Evolutionary conservation across 2,888 invertebrate genomes (phyloP), one percentile per base, ranked within the genome.

Genomic region (Apamea anceps): DNA sequence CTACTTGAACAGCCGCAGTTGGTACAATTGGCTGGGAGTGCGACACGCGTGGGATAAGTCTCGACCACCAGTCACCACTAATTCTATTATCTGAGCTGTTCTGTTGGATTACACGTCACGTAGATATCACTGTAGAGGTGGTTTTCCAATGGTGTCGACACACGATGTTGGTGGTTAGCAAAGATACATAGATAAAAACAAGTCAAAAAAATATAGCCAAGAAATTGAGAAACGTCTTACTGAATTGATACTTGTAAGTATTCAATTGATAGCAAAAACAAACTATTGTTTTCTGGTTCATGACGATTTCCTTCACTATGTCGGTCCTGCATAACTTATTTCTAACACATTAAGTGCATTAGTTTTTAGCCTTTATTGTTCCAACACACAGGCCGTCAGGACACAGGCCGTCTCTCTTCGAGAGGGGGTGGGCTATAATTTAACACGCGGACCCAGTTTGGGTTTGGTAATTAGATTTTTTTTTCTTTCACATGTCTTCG

Each of bases 11-110:
- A 75, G 68, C 62, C 48, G 15, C 51, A 51, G 77, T 76, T 75
- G 45, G 60, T 68, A 85, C 87, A 87, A 87, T 88, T 85, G 87
- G 77, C 77, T 85, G 77, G n/a, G 83, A 80, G 77, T 85, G 77
- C 25, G 68, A 37, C 76, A 85, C 62, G 85, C 89, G 90, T 90
- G 90, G 90, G 90, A 89, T 82, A 89, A 87, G 76, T 85, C 84
- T 85, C 85, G 80, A 68, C 77, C 81, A 77, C 68, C 81, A 80
- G 80, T 71, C 80, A 75, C 87, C 82, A 86, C 85, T 89, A 89
- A 90, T 90, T 90, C 88, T 88, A 90, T 90, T 90, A 90, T 89
- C 90, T 85, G 81, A 66, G 75, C 74, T 28, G 75, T 86, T 82
- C 81, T 80, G 65, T 82, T 78, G 85, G 87, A 86, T 90, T 89